A percentile compares a stretch with the other conserved stretches of the same genome.
phyloP scores from a whole-genome alignment of 2,113 vertebrate genomes.

The Ahaetulla prasina region DNA sequence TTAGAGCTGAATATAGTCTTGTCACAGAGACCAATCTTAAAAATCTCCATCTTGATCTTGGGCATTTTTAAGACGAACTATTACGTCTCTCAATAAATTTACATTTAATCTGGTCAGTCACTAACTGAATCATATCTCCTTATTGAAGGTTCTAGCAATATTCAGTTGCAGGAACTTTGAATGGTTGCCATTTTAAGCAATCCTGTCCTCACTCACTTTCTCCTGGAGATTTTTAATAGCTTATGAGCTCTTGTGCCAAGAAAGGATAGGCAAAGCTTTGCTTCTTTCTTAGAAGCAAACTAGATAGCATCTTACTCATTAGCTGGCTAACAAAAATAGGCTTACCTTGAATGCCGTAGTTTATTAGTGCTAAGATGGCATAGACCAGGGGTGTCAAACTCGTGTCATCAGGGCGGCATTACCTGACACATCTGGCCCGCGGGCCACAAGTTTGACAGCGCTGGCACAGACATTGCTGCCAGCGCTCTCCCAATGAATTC shows the following conservation, averaged over 20 bases:
- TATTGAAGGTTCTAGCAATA: not conserved
- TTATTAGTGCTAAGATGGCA: not conserved
- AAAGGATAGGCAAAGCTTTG: not conserved
- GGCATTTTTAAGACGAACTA: not conserved
- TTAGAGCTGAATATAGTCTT: not conserved
- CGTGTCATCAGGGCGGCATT: too few relatives aligned
- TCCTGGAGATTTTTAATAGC: not conserved
- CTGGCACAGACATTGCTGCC: not conserved
- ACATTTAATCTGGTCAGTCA: not conserved
- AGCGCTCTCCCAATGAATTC: not conserved
- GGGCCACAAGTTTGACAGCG: too few relatives aligned
- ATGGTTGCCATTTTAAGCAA: not conserved
- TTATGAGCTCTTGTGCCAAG: not conserved
- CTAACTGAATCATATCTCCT: not conserved
- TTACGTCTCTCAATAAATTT: not conserved
- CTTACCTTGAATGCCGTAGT: not conserved
- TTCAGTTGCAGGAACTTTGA: not conserved
- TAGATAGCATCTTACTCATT: not conserved
- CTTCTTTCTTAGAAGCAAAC: too few relatives aligned
- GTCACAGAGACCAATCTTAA: not conserved
- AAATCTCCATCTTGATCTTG: not conserved
- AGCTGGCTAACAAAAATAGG: not conserved
- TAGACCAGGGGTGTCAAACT: not conserved
- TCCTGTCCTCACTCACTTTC: not conserved
- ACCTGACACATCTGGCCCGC: too few relatives aligned